A percentile compares a stretch with the other conserved stretches of the same genome.
These are phyloP conservation scores for Centroberyx gerrardi DNA, from an alignment of 2,797 vertebrate genomes.

Conservation along the genomic window DNA sequence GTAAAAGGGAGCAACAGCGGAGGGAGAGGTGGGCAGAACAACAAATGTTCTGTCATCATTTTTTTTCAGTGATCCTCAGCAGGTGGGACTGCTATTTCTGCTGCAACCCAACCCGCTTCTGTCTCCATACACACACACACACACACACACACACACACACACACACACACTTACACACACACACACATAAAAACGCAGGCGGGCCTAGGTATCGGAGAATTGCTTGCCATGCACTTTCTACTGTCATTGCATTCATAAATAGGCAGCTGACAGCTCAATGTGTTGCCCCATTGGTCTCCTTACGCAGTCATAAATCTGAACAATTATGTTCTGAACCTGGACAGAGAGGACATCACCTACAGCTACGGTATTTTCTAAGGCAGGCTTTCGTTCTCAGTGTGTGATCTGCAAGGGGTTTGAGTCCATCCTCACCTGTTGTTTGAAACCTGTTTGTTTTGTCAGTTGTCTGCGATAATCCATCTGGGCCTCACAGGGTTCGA, in stretches of 20 bases:
- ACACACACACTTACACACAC: slow-evolving; percentile 34
- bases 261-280: slow-evolving; percentile 43
- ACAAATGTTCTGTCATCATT: slow-evolving; percentile 73
- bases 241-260: slow-evolving; percentile 43
- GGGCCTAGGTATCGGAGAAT: slow-evolving; percentile 46
- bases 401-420: background rate
- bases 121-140: slow-evolving; percentile 47
- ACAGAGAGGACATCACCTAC: background rate
- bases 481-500: background rate
- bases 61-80: slow-evolving; percentile 77
- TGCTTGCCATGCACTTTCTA: slow-evolving; percentile 60
- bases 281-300: background rate
- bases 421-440: slow-evolving; percentile 28
- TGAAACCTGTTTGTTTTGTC: slow-evolving; percentile 38
- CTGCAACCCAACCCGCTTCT: slow-evolving; percentile 76
- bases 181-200: slow-evolving; percentile 30
- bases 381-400: background rate
- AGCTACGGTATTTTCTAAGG: background rate
- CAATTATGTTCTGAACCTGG: slow-evolving; percentile 6
- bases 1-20: slow-evolving; percentile 20
- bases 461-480: slow-evolving; percentile 47
- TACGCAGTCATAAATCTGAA: slow-evolving; percentile 24
- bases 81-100: slow-evolving; percentile 86
- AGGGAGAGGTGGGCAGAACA: slow-evolving; percentile 47
- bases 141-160: slow-evolving; percentile 41